Evolutionary conservation across 2,113 vertebrate species (phyloP).

Genomic region (Brachirus orientalis): DNA sequence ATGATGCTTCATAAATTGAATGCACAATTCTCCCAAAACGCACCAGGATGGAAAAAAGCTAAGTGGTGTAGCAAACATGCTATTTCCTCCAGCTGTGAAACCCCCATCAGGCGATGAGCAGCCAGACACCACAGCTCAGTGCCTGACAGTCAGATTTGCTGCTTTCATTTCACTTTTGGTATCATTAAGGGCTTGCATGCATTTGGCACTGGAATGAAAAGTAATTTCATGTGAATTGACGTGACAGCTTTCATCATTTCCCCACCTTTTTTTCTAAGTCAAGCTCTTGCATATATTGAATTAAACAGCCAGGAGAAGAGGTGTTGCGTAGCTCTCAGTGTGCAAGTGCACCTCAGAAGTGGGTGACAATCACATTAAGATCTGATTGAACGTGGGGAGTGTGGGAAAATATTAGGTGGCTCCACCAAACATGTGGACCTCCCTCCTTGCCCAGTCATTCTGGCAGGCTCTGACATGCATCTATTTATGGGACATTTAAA

Average conservation of each 20-base stretch:
- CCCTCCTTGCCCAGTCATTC: neutral
- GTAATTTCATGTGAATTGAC: slow-evolving; percentile 65
- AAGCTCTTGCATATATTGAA: slow-evolving; percentile 56
- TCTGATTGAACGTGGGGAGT: slow-evolving; percentile 37
- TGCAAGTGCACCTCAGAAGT: slow-evolving; percentile 6
- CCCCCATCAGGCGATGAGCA: slow-evolving; percentile 47
- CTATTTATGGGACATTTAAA: slow-evolving; percentile 32
- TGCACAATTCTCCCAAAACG: slow-evolving; percentile 15
- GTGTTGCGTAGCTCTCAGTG: slow-evolving; percentile 45
- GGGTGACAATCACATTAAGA: slow-evolving; percentile 22
- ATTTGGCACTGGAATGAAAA: slow-evolving; percentile 70
- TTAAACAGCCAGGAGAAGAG: slow-evolving; percentile 57
- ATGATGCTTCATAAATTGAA: slow-evolving; percentile 38
- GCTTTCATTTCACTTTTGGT: slow-evolving; percentile 68
- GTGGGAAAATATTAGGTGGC: slow-evolving; percentile 43
- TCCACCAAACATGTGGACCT: slow-evolving; percentile 28
- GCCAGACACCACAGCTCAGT: slow-evolving; percentile 49
- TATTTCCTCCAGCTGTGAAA: slow-evolving; percentile 40
- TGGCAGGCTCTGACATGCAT: slow-evolving; percentile 40
- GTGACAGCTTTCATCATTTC: slow-evolving; percentile 65
- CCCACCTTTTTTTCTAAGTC: slow-evolving; percentile 69
- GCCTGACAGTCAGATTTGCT: slow-evolving; percentile 60
- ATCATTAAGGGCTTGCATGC: slow-evolving; percentile 64
- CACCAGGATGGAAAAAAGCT: slow-evolving; percentile 21
- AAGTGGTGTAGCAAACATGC: slow-evolving; percentile 22